Evolutionary conservation across 1,140 invertebrate genomes (phyloP).

Genomic region (Monomorium pharaonis): DNA sequence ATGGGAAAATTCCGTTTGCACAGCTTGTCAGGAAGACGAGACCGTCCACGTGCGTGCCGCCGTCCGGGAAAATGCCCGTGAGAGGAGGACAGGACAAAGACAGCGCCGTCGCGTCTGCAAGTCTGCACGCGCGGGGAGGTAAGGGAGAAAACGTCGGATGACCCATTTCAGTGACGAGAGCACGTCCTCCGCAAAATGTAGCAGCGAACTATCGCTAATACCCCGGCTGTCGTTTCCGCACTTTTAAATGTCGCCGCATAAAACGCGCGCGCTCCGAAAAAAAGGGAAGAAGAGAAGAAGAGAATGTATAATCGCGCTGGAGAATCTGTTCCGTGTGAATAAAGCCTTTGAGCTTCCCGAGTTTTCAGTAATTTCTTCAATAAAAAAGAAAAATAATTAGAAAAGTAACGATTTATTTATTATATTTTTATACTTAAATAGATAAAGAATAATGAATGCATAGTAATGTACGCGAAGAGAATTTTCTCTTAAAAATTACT

Average conservation of each 20-base stretch:
- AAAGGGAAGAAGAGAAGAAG: background rate
- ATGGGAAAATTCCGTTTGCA: constrained; percentile 72
- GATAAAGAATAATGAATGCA: too few species aligned
- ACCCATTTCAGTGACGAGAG: constrained; percentile 14
- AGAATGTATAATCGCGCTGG: background rate
- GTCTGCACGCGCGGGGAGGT: background rate
- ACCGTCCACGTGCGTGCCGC: constrained; percentile 9
- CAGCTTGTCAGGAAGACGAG: constrained; percentile 63
- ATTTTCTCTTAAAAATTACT: too few species aligned
- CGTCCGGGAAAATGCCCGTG: constrained; percentile 45
- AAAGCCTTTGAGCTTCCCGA: background rate
- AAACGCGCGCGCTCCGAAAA: background rate
- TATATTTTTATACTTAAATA: too few species aligned
- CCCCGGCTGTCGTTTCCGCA: background rate
- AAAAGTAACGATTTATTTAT: too few species aligned
- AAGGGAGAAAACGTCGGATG: background rate
- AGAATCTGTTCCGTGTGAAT: background rate
- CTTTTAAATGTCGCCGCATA: background rate
- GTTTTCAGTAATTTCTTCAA: background rate
- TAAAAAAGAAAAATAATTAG: too few species aligned
- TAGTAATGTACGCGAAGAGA: too few species aligned
- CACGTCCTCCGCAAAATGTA: background rate
- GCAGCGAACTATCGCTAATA: background rate
- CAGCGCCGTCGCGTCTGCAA: background rate
- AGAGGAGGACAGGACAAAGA: constrained; percentile 19